These are phyloP conservation scores for Beris morrisii DNA, from an alignment of 2,888 invertebrate species.

Conservation along the genomic window DNA sequence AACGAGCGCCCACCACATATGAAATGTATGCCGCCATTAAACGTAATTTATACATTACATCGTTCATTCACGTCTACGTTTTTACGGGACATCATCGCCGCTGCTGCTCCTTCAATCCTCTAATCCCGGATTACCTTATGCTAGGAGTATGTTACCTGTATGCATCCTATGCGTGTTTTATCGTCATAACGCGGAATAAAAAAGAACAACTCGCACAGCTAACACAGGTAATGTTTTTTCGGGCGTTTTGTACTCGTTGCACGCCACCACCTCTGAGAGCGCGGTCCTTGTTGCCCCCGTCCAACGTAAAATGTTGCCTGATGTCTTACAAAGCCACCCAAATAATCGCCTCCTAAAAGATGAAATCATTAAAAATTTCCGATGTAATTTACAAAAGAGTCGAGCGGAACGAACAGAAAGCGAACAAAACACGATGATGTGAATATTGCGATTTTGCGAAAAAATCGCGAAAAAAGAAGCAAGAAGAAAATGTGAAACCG, in stretches of 20 bases:
- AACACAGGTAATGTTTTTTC: too few species aligned
- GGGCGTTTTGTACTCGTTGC: too few species aligned
- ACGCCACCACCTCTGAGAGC: not conserved
- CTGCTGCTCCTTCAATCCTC: too few species aligned
- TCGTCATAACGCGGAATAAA: conserved; percentile 16
- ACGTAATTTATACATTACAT: conserved; percentile 21
- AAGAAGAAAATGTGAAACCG: conserved; percentile 2
- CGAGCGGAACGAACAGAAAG: conserved; percentile 11
- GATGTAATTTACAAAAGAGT: conserved; percentile 19
- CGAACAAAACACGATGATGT: not conserved
- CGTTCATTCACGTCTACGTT: conserved; percentile 28
- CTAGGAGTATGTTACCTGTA: too few species aligned
- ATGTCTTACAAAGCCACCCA: conserved; percentile 3
- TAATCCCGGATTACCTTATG: too few species aligned
- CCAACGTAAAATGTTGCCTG: not conserved
- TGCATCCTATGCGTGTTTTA: conserved; percentile 19
- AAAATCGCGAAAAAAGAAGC: not conserved
- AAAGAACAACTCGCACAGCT: too few species aligned
- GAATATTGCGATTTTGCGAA: not conserved
- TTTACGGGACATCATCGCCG: conserved; percentile 9
- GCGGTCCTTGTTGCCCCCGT: not conserved
- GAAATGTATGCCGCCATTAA: conserved; percentile 27
- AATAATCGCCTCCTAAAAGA: conserved; percentile 16
- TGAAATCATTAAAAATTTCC: conserved; percentile 28
- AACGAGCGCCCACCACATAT: conserved; percentile 21